A percentile compares a stretch with the other conserved stretches of the same genome.
phyloP scores from a whole-genome alignment of 2,888 invertebrate species.

The Buathra laborator region DNA sequence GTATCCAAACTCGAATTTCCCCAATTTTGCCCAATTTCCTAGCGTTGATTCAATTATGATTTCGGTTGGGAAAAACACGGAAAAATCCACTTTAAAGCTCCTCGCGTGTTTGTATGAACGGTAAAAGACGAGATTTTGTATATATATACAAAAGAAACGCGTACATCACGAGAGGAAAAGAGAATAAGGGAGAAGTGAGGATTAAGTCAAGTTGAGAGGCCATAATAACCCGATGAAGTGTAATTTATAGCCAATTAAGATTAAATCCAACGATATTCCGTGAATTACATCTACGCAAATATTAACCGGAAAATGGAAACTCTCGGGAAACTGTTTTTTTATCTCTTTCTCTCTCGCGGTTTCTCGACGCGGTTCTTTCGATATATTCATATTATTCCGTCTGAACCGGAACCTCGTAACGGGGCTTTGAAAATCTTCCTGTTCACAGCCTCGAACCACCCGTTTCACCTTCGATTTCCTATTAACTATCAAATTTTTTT shows the following conservation, averaged over 20 bases:
- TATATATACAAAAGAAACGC: background rate
- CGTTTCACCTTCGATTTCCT: constrained; percentile 60
- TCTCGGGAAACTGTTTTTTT: background rate
- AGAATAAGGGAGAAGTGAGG: constrained; percentile 63
- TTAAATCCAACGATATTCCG: constrained; percentile 74
- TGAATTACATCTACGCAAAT: constrained; percentile 67
- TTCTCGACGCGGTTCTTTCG: constrained; percentile 61
- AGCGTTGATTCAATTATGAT: constrained; percentile 29
- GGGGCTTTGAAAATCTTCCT: constrained; percentile 46
- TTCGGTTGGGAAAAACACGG: background rate
- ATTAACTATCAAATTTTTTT: constrained; percentile 65
- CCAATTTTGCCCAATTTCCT: constrained; percentile 48
- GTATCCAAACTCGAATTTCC: constrained; percentile 30
- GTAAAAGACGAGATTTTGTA: constrained; percentile 21
- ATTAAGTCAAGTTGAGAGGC: constrained; percentile 67
- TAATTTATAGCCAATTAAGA: constrained; percentile 76
- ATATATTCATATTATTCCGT: constrained; percentile 72
- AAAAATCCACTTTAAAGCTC: background rate
- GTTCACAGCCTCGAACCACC: constrained; percentile 42
- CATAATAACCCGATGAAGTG: constrained; percentile 67
- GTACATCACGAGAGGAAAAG: constrained; percentile 48
- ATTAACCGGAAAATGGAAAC: constrained; percentile 67
- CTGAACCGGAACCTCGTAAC: constrained; percentile 66
- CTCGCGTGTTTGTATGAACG: background rate
- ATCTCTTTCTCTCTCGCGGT: background rate